These are phyloP conservation scores for Anthonomus grandis DNA, from an alignment of 1,140 invertebrate species.

Conservation along the genomic window DNA sequence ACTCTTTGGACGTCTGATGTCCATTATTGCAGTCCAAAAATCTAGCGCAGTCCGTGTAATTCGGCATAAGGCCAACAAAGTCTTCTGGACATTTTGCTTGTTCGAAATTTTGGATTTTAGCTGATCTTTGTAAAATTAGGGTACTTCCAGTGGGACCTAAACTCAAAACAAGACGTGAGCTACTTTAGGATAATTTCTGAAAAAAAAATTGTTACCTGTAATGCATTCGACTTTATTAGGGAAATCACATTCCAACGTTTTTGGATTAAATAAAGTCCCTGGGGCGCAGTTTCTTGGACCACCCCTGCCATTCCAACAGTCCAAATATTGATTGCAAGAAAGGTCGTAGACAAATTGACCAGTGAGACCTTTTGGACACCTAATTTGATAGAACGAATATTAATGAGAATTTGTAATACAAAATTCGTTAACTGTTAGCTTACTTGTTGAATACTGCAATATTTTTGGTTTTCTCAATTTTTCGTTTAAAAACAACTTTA, in stretches of 20 bases:
- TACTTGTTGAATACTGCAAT: constrained; percentile 20
- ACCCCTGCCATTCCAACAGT: constrained; percentile 62
- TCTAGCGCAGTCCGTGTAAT: constrained; percentile 62
- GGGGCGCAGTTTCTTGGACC: constrained; percentile 60
- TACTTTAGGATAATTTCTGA: no score
- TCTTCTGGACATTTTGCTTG: constrained; percentile 49
- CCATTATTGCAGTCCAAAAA: constrained; percentile 65
- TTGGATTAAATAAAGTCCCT: constrained; percentile 65
- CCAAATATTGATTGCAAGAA: constrained; percentile 67
- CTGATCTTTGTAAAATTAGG: constrained; percentile 12
- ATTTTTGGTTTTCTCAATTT: constrained; percentile 15
- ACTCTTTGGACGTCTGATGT: constrained; percentile 55
- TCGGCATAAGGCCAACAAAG: constrained; percentile 56
- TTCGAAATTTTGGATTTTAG: constrained; percentile 9
- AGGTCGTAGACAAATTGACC: constrained; percentile 59
- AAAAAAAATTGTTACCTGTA: no score
- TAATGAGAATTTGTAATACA: not conserved
- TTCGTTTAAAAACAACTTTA: constrained; percentile 22
- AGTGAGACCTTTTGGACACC: constrained; percentile 55
- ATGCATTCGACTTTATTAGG: constrained; percentile 61
- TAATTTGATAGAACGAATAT: no score
- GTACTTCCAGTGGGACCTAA: constrained; percentile 5
- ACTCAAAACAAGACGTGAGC: no score
- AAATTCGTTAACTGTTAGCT: not conserved
- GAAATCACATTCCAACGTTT: constrained; percentile 61